Base-by-base conservation (phyloP, 1,140 invertebrate genomes). In the Campoletis sonorensis region DNA sequence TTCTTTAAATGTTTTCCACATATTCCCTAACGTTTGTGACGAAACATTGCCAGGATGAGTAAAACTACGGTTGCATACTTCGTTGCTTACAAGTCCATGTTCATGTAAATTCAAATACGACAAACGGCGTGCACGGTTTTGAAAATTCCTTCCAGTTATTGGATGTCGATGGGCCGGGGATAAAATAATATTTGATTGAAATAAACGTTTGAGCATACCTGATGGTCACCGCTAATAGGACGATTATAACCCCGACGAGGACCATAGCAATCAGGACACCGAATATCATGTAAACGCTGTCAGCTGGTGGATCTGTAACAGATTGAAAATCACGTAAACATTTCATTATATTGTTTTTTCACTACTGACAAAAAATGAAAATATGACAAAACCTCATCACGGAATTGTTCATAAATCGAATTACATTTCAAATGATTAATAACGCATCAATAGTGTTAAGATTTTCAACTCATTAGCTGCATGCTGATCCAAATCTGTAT, bases 261-360 rank as follows among this genome's bases (percentile, higher is more conserved):
- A 95, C 92, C 95, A 96, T 96, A 64, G 96, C 95, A 88, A 96
- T 96, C 82, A 96, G 92, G 81, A 96, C 95, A 27, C 95, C 95
- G 87, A 94, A 95, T 90, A 96, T 95, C 94, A 96, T 96, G 93
- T 95, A 96, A 89, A 95, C 93, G 88, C 94, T 94, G 91, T 96
- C 95, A 89, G 94, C 94, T 64, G 96, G 95, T 85, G 94, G 95
- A 94, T 96, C 96, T 96, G 94, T 5, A 94, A 95, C 87, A 84
- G 81, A 87, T 64, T 84, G 84, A 68, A 84, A 45, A 45, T 10
- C 40, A 45, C 8, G 13, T 1, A 45, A 4, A 45, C 40, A 13
- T 33, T 33, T 33, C 7, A 33, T 33, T 33, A 33, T 33, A 45
- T 4, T 8, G 13, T 8, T 1, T 45, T 45, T 45, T n/a, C n/a